Evolutionary conservation across 2,888 invertebrate species (phyloP).

Genomic region (Parnassius apollo): DNA sequence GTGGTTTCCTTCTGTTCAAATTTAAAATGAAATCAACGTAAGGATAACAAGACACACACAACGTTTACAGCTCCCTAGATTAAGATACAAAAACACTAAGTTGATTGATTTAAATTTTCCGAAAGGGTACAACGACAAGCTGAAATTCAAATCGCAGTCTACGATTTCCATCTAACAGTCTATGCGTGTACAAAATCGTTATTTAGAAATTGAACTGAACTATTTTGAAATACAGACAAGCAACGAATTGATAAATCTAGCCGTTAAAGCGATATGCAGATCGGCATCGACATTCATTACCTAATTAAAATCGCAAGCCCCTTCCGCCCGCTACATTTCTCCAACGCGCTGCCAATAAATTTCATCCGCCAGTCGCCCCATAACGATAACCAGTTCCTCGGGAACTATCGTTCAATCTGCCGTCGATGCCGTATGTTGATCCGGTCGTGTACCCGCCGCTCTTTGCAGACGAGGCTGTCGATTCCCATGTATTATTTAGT

Average conservation of each 20-base stretch:
- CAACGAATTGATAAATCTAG: constrained; percentile 76
- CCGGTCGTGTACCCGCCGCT: constrained; percentile 80
- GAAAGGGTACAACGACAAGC: constrained; percentile 1
- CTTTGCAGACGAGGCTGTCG: constrained; percentile 75
- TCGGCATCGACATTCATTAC: constrained; percentile 81
- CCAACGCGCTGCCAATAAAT: constrained; percentile 80
- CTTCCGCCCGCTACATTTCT: constrained; percentile 82
- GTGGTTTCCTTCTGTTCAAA: not conserved
- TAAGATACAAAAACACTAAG: constrained; percentile 9
- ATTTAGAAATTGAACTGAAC: constrained; percentile 60
- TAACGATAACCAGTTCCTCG: constrained; percentile 82
- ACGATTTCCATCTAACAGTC: constrained; percentile 32
- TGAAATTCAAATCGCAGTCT: constrained; percentile 24
- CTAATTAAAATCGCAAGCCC: constrained; percentile 81
- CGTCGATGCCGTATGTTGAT: constrained; percentile 81
- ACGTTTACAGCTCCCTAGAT: not conserved
- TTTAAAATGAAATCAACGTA: not conserved
- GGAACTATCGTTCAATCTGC: constrained; percentile 82
- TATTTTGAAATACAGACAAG: constrained; percentile 62
- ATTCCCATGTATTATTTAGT: constrained; percentile 80
- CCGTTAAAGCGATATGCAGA: constrained; percentile 79
- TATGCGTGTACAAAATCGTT: constrained; percentile 45
- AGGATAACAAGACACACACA: constrained; percentile 4
- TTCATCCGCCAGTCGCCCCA: constrained; percentile 80
- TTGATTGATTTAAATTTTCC: constrained; percentile 4